Base-by-base conservation (phyloP, 2,113 vertebrate genomes). In the Apodemus sylvaticus region DNA sequence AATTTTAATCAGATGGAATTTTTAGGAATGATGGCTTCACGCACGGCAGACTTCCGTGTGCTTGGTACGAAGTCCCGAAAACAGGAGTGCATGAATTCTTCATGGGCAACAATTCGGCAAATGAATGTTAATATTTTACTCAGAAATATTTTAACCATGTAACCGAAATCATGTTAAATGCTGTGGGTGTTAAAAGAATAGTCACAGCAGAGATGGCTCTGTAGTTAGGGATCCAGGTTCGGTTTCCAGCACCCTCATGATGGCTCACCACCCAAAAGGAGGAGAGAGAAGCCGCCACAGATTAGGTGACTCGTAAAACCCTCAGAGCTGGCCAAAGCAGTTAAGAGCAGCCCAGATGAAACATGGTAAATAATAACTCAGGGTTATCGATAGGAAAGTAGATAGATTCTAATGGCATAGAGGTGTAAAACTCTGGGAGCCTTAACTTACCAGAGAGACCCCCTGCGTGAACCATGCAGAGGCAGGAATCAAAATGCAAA, bases 1-100 rank as follows among this genome's bases (percentile, higher is more conserved):
- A 92, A 96, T 97, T 97, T 96, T 96, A 98, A 96, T 93, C 78
- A 94, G 96, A 91, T 74, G 87, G 68, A 79, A 94, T 93, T 93
- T 96, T 97, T 94, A 97, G 94, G 90, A 94, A 91, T 74, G 89
- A 86, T 73, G 51, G 36, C 82, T 87, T 73, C 89, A 74, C 53
- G 68, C 96, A 86, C 66, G 70, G n/a, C 60, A 55, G 70, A 82
- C 94, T 74, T 95, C 64, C 86, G 73, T 19, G 71, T 39, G 58
- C 51, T 87, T 60, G 71, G 70, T 53, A 48, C 73, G 39, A 85
- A 73, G 93, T 86, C 86, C 51, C 29, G 45, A 68, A 94, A 92
- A 91, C 74, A 92, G 34, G 36, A 81, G n/a, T 34, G 71, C 60
- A 34, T 77, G 89, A 42, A 76, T 53, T 62, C 88, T 93, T 90